Base-by-base conservation (phyloP, 2,888 invertebrate species). In the Cephus spinipes region DNA sequence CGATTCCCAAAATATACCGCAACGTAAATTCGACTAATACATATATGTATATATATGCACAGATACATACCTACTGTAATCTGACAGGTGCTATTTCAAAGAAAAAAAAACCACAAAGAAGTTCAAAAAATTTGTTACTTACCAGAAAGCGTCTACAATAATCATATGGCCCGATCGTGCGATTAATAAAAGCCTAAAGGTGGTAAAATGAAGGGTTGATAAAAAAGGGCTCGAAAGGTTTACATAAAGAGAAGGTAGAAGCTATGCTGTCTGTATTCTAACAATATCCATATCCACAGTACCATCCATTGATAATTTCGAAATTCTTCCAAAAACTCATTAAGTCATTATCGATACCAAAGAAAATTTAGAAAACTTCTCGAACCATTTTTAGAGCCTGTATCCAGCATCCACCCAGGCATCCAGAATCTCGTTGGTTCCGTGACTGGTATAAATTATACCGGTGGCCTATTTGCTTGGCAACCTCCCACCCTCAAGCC, bases 371-470 rank as follows among this genome's bases (percentile, higher is more conserved):
- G 9, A 23, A 55, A 55, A 55, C 9, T 55, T 55, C 40, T 55
- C 9, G 9, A 15, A 55, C 23, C 40, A 55, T 23, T 15, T 23
- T 55, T 2, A 15, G 23, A 55, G 40, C 40, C 23, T 55, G 40
- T 23, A 55, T 0, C 40, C 40, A 55, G 23, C 40, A 31, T 30
- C 31, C 15, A 71, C 15, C 31, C 31, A 34, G 74, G 23, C 71
- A 40, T 55, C 77, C 75, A 71, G 73, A 34, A 78, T 74, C 74
- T 79, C 74, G 73, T 76, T 69, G 76, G 81, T 83, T 82, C 79
- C 84, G 83, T 86, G 89, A 87, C 87, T 86, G 86, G 83, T 88
- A 89, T 90, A 88, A 90, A 90, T 90, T 90, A 90, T 88, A 86
- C 85, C 85, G 84, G 81, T 90, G 89, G 87, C 90, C 90, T 88